Conservation (phyloP, 1,140 invertebrate species). For the Pogonognathellus flavescens region DNA sequence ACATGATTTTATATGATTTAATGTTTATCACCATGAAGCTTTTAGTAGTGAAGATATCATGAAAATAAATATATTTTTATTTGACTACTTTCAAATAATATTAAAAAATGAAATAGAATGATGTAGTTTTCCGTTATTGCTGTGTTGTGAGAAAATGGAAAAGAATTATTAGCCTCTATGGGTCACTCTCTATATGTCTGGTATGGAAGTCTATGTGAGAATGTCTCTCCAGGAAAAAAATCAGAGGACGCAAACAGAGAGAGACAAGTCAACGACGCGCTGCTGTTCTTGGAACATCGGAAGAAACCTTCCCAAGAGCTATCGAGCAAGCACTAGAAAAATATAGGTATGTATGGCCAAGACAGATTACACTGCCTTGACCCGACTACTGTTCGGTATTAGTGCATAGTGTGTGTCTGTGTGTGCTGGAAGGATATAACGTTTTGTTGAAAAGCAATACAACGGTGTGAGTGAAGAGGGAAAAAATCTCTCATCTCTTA, state of each 20-base stretch:
- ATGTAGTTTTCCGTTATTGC: too few species aligned
- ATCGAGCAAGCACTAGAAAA: not conserved
- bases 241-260: not conserved
- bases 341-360: not conserved
- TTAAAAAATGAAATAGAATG: too few species aligned
- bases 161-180: too few species aligned
- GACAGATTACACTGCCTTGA: not conserved
- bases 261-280: not conserved
- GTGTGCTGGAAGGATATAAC: not conserved
- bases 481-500: constrained; percentile 60
- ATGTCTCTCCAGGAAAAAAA: not conserved
- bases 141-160: too few species aligned
- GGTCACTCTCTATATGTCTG: too few species aligned
- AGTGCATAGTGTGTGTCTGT: too few species aligned
- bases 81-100: too few species aligned
- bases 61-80: too few species aligned
- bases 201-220: not conserved
- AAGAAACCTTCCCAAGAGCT: not conserved
- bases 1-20: too few species aligned
- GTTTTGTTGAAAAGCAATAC: not conserved
- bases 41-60: too few species aligned
- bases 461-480: constrained; percentile 32
- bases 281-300: not conserved
- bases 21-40: too few species aligned
- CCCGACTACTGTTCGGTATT: too few species aligned